A percentile compares a stretch with the other conserved stretches of the same genome.
These are phyloP conservation scores for Linurgus olivaceus DNA, from an alignment of 2,797 vertebrate genomes.

Conservation along the genomic window DNA sequence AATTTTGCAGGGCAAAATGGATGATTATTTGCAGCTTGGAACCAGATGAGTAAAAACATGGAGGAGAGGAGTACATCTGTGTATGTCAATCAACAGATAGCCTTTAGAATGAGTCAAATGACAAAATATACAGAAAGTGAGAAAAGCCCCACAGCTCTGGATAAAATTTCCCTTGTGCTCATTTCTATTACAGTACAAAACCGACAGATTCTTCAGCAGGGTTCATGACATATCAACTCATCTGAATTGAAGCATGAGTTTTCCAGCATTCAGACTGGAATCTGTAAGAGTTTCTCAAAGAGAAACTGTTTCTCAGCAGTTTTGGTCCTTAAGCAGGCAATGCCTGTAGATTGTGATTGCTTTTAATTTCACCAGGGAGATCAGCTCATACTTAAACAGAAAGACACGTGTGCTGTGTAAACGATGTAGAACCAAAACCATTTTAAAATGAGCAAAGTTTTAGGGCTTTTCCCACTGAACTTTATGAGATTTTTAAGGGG, in stretches of 20 bases:
- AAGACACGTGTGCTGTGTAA: fast-evolving
- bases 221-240: background rate
- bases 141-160: background rate
- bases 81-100: background rate
- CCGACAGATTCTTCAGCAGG: background rate
- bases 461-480: background rate
- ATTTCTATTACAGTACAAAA: background rate
- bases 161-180: background rate
- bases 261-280: background rate
- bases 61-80: background rate
- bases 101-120: background rate
- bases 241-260: background rate
- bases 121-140: background rate
- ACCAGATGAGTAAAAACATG: background rate
- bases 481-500: background rate
- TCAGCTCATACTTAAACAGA: background rate
- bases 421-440: background rate
- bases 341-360: background rate
- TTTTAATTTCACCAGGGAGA: background rate
- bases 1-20: background rate
- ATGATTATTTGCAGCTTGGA: background rate
- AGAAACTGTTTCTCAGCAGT: background rate
- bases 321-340: background rate
- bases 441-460: background rate
- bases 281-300: background rate